phyloP scores from a whole-genome alignment of 2,888 invertebrate genomes.

The Drosophila lutescens region DNA sequence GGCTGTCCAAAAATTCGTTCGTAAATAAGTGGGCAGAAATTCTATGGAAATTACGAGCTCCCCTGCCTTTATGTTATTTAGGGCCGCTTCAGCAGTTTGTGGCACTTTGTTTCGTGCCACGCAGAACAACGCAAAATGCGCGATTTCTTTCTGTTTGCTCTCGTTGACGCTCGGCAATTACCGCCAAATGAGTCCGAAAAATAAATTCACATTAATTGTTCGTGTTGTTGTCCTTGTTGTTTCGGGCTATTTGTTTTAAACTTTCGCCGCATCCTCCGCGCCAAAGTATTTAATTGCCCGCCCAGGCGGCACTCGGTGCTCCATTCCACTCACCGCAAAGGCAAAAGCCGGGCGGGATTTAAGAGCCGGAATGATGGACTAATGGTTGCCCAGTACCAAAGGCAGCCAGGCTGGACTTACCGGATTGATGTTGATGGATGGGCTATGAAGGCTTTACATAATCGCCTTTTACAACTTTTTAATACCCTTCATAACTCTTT shows the following conservation, averaged over 20 bases:
- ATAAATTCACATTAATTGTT: slow-evolving; percentile 75
- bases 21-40: slow-evolving; percentile 66
- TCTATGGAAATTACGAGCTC: slow-evolving; percentile 54
- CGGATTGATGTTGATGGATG: slow-evolving; percentile 13
- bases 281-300: slow-evolving; percentile 63
- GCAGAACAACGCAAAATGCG: slow-evolving; percentile 4
- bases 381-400: slow-evolving; percentile 9
- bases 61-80: neutral
- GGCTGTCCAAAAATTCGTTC: slow-evolving; percentile 69
- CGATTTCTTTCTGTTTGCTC: slow-evolving; percentile 37
- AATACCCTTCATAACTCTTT: too few species aligned
- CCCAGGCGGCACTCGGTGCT: slow-evolving; percentile 34
- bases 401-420: neutral
- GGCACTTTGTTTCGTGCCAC: neutral
- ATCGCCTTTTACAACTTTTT: neutral
- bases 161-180: slow-evolving; percentile 61
- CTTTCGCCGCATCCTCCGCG: slow-evolving; percentile 40
- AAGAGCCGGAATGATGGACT: slow-evolving; percentile 21
- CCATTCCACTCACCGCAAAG: slow-evolving; percentile 17
- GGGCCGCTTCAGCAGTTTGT: slow-evolving; percentile 46
- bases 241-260: slow-evolving; percentile 70
- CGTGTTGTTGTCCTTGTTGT: slow-evolving; percentile 34
- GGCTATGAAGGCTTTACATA: neutral
- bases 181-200: slow-evolving; percentile 72
- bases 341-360: slow-evolving; percentile 16